phyloP scores from a whole-genome alignment of 2,113 vertebrate genomes.

The Thamnaconus septentrionalis region DNA sequence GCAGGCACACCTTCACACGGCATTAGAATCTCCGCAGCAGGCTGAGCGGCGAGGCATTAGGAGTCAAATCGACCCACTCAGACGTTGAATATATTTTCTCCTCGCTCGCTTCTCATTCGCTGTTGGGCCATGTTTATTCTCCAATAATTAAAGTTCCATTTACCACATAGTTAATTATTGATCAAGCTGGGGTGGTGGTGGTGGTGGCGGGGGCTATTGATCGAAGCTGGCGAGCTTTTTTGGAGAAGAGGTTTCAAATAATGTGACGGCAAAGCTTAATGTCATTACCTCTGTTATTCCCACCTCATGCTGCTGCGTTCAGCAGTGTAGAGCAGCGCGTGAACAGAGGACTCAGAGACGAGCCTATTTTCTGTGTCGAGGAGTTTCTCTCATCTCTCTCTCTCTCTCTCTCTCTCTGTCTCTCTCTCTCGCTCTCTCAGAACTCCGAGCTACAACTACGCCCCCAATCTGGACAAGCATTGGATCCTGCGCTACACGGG shows the following conservation, averaged over 20 bases:
- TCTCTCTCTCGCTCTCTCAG: conserved; percentile 57
- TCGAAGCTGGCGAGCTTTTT: conserved; percentile 31
- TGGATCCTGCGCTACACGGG: conserved; percentile 98
- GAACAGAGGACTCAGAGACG: too few relatives aligned
- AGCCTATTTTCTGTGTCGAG: too few relatives aligned
- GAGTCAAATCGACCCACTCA: conserved; percentile 55
- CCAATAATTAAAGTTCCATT: conserved; percentile 61
- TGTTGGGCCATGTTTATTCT: conserved; percentile 61
- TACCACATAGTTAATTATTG: conserved; percentile 61
- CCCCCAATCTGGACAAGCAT: conserved; percentile 95
- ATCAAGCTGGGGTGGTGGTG: conserved; percentile 42
- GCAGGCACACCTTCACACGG: conserved; percentile 36
- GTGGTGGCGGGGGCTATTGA: conserved; percentile 37
- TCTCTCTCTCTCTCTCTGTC: neutral
- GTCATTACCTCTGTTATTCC: neutral
- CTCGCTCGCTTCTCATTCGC: conserved; percentile 41
- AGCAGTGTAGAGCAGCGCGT: too few relatives aligned
- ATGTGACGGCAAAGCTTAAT: neutral
- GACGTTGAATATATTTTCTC: conserved; percentile 56
- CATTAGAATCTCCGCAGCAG: conserved; percentile 29
- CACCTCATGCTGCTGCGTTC: too few relatives aligned
- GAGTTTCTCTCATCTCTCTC: neutral
- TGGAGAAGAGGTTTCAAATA: neutral
- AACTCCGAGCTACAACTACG: conserved; percentile 96
- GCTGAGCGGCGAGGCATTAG: conserved; percentile 23